Percentiles rank a stretch among this genome's conserved stretches.
Evolutionary conservation across 1,140 invertebrate species (phyloP).

Genomic region (Nixonia krombeini): DNA sequence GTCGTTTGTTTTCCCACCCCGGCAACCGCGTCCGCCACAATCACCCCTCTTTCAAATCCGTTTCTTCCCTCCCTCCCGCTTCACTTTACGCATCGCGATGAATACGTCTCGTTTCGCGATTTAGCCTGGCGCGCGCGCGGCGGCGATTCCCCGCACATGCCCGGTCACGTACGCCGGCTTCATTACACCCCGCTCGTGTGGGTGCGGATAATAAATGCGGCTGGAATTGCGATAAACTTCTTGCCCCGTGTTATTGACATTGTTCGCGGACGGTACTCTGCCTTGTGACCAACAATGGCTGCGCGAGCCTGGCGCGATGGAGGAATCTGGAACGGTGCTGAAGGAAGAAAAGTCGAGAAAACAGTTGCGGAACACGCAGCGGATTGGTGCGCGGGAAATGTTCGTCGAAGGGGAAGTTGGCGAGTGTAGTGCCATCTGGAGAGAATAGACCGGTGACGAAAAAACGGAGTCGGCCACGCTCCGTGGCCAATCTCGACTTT

Average conservation of each 20-base stretch:
- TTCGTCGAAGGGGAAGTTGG: no score
- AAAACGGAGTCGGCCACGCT: no score
- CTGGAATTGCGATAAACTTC: conserved; percentile 50
- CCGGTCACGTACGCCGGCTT: conserved; percentile 32
- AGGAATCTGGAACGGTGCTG: no score
- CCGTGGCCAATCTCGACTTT: conserved; percentile 43
- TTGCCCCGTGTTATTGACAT: conserved; percentile 57
- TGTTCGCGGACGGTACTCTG: conserved; percentile 48
- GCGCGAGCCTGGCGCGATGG: no score
- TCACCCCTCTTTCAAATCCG: background rate
- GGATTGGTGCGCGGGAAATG: no score
- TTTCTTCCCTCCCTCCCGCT: background rate
- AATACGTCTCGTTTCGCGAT: conserved; percentile 1
- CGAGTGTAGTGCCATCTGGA: no score
- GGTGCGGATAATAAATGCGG: conserved; percentile 57
- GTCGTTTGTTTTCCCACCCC: background rate
- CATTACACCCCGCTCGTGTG: conserved; percentile 7
- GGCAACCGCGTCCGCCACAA: background rate
- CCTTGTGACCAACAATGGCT: background rate
- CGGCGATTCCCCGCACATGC: conserved; percentile 1
- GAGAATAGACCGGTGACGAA: no score
- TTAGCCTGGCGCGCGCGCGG: conserved; percentile 1
- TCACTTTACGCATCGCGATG: conserved; percentile 7
- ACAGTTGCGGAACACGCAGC: no score
- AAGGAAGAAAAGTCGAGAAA: no score